phyloP scores from a whole-genome alignment of 2,888 invertebrate species.

The Maniola hyperantus region DNA sequence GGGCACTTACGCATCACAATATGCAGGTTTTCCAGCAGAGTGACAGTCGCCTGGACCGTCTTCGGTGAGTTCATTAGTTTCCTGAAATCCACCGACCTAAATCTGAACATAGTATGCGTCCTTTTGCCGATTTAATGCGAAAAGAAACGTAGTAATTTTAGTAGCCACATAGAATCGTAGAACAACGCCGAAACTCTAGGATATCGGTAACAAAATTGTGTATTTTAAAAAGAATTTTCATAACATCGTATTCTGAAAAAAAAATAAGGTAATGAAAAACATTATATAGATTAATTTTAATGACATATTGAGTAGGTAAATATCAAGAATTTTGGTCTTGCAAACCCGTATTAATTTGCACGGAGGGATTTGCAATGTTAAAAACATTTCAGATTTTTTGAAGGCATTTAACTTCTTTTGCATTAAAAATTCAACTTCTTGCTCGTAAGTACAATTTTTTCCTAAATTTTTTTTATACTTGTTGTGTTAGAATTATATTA shows the following conservation, averaged over 20 bases:
- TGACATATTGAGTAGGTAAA: too few species aligned
- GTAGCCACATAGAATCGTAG: constrained; percentile 10
- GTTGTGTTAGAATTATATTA: too few species aligned
- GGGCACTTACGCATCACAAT: constrained; percentile 94
- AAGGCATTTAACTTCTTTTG: too few species aligned
- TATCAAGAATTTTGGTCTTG: too few species aligned
- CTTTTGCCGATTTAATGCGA: not conserved
- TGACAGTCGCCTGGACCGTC: constrained; percentile 93
- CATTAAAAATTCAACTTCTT: too few species aligned
- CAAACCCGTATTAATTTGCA: too few species aligned
- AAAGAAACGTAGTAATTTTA: not conserved
- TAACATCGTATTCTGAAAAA: not conserved
- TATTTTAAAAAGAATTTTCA: not conserved
- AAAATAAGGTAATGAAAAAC: not conserved
- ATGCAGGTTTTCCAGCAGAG: constrained; percentile 94
- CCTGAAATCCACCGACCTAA: constrained; percentile 68
- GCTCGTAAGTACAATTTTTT: too few species aligned
- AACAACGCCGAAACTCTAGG: constrained; percentile 3
- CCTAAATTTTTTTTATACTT: too few species aligned
- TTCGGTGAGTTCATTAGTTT: constrained; percentile 89
- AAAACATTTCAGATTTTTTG: too few species aligned
- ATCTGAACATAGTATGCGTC: constrained; percentile 28
- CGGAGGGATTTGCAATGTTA: too few species aligned
- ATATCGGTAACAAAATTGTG: not conserved
- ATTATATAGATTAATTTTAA: not conserved